Evolutionary conservation across 2,888 invertebrate species (phyloP), one percentile per base, ranked within the genome.

Genomic region (Zaprionus lineosus): DNA sequence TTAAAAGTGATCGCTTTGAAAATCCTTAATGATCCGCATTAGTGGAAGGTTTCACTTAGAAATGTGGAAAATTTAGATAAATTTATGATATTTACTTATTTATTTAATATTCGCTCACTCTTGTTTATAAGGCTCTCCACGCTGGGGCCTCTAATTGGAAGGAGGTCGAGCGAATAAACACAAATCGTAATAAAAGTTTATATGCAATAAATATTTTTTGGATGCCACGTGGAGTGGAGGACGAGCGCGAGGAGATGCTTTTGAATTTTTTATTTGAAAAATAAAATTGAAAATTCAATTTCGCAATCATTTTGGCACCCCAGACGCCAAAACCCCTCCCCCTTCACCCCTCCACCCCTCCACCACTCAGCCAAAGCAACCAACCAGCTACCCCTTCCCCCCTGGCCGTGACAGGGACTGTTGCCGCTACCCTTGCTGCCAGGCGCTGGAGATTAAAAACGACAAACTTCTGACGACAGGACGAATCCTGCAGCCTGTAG

Each of bases 161-260:
- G 75, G 73, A 82, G 78, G 75, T 73, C 78, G 78, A 61, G 15
- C 56, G 74, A 79, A 76, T 60, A 85, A 83, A 85, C 76, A 68
- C 66, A 78, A 79, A 82, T 79, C 76, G 79, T 74, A 79, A 87
- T 87, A 87, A 87, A 87, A 87, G 81, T 87, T 87, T 87, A 87
- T 86, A 86, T 85, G 85, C 85, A 85, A 86, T 87, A 87, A 87
- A 87, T 87, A 77, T 79, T 66, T 76, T 79, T 73, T 57, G 61
- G 66, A 21, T 59, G 24, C 59, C 50, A n/a, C n/a, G n/a, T n/a
- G n/a, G n/a, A n/a, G 68, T 29, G 58, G 44, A 55, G 50, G 58
- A 18, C 53, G 50, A 62, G 51, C 46, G 60, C 39, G n/a, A n/a
- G n/a, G n/a, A 55, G 56, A 39, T 43, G 71, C 76, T 76, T 83